phyloP scores from a whole-genome alignment of 2,113 vertebrate genomes.

The Actenoides hombroni region DNA sequence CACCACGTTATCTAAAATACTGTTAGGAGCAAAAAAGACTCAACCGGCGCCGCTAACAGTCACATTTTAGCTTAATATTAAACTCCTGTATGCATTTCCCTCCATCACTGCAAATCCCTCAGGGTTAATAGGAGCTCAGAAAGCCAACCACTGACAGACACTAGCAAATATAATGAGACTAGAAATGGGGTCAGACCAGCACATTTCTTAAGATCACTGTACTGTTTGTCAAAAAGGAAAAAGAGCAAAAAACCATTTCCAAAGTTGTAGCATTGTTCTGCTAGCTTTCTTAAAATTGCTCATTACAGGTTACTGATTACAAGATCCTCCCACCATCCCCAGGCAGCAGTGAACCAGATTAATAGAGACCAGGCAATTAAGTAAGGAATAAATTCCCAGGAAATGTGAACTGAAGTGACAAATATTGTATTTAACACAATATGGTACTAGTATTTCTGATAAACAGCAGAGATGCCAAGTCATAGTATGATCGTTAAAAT shows the following conservation, averaged over 20 bases:
- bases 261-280: neutral
- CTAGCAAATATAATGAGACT: conserved; percentile 45
- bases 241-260: neutral
- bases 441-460: neutral
- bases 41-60: neutral
- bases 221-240: neutral
- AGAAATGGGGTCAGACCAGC: conserved; percentile 24
- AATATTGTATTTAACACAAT: neutral
- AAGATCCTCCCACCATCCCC: conserved; percentile 3
- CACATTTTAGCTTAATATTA: neutral
- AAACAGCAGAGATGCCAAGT: neutral
- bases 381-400: neutral
- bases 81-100: neutral
- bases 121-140: conserved; percentile 13
- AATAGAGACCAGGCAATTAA: conserved; percentile 20
- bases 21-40: neutral
- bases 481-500: neutral
- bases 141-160: neutral
- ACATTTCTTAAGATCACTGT: conserved; percentile 1
- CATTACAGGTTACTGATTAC: conserved; percentile 17
- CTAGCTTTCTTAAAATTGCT: conserved; percentile 9
- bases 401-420: neutral
- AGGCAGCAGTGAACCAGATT: neutral
- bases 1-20: neutral
- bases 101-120: neutral